A percentile compares a stretch with the other conserved stretches of the same genome.
Conservation (phyloP, 2,888 invertebrate species). For the Urechis unicinctus region DNA sequence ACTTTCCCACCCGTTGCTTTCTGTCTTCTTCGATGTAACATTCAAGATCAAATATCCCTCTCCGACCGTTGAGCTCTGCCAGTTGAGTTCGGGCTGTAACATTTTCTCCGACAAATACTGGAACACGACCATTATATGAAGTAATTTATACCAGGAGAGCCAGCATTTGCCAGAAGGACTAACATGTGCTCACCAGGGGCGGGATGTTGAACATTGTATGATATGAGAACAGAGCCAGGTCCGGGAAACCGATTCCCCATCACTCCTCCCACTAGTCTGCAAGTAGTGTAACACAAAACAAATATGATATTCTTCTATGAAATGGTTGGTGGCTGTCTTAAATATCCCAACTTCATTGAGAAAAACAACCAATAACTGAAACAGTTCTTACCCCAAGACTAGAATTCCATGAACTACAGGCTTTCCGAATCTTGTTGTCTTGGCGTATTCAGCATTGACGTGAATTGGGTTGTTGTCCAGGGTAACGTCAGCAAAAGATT, state of each 20-base stretch:
- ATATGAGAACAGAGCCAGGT: not conserved
- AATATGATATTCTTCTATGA: not conserved
- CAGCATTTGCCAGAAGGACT: too few species aligned
- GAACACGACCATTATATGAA: too few species aligned
- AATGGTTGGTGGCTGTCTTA: not conserved
- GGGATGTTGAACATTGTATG: not conserved
- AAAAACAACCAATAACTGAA: not conserved
- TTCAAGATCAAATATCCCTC: not conserved
- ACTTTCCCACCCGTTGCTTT: not conserved
- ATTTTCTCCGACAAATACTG: constrained; percentile 4
- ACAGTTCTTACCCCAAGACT: not conserved
- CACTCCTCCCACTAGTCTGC: constrained; percentile 1
- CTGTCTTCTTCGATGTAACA: not conserved
- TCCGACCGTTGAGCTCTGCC: not conserved
- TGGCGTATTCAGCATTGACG: not conserved
- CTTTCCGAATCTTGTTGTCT: not conserved
- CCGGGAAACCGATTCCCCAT: constrained; percentile 5
- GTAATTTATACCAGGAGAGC: too few species aligned
- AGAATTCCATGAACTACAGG: not conserved
- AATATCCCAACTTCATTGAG: not conserved
- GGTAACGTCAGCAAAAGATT: not conserved
- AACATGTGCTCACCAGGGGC: constrained; percentile 3
- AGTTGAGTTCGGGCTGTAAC: not conserved
- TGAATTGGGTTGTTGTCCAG: not conserved
- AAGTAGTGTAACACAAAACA: not conserved